These are phyloP conservation scores for Drosophila lutescens DNA, from an alignment of 2,888 invertebrate genomes.

Conservation along the genomic window DNA sequence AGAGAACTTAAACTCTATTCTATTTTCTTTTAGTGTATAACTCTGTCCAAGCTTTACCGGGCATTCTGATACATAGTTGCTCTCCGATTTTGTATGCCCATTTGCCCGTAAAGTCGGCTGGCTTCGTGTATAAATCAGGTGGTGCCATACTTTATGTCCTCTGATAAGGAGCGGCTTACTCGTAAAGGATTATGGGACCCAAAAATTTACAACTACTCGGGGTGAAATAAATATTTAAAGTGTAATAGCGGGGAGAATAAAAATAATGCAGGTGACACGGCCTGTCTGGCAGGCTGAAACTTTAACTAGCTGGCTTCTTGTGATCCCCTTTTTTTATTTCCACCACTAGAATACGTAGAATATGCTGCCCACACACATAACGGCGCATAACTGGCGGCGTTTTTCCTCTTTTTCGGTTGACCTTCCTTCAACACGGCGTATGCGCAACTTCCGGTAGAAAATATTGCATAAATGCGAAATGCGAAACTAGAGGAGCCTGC, in stretches of 20 bases:
- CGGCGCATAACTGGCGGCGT: slow-evolving; percentile 53
- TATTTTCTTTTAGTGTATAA: not conserved
- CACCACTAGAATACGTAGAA: slow-evolving; percentile 1
- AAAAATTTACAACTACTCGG: slow-evolving; percentile 9
- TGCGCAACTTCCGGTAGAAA: slow-evolving; percentile 66
- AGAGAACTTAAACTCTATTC: too few species aligned
- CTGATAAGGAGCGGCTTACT: slow-evolving; percentile 2
- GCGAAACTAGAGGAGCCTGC: not conserved
- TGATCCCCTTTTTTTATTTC: slow-evolving; percentile 1
- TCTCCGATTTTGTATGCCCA: slow-evolving; percentile 11
- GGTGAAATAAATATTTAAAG: slow-evolving; percentile 10
- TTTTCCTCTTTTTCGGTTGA: slow-evolving; percentile 44
- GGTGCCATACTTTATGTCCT: slow-evolving; percentile 22
- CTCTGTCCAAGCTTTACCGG: not conserved
- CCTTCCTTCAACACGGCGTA: slow-evolving; percentile 62
- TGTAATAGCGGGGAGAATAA: not conserved
- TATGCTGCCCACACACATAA: not conserved
- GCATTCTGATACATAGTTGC: slow-evolving; percentile 7
- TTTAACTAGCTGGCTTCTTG: slow-evolving; percentile 26
- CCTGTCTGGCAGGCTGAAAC: not conserved
- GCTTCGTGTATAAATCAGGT: slow-evolving; percentile 26
- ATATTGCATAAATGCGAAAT: slow-evolving; percentile 30
- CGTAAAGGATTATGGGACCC: slow-evolving; percentile 20
- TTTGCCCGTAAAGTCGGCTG: slow-evolving; percentile 1
- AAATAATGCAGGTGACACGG: slow-evolving; percentile 1